Evolutionary conservation across 1,140 invertebrate species (phyloP), one percentile per base, ranked within the genome.

Genomic region (Lutraria rhynchaena): DNA sequence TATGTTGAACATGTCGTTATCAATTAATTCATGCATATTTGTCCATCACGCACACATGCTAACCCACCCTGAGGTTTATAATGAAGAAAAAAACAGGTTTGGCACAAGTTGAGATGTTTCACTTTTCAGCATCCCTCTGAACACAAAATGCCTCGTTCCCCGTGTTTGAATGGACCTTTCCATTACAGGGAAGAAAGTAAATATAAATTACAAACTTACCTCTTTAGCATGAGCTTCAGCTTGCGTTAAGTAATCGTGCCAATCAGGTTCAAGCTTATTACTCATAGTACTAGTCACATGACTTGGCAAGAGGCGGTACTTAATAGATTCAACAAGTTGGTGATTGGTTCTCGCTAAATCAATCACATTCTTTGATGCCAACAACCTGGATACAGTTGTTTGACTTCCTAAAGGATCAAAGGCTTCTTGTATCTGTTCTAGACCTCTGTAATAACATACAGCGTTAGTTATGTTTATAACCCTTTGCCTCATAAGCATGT

Each of bases 251-350:
- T 81, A 73, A 37, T 84, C 83, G 61, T 67, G 58, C 78, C 71
- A 81, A 51, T 63, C 81, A 44, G 71, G 1, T 35, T 77, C 67
- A 41, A 78, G 31, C 17, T 57, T 67, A 53, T 13, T 53, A 49
- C 55, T 73, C 19, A 69, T 58, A n/a, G 58, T 27, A 27, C 80
- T 53, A 9, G 84, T 69, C 11, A 85, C 81, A 27, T 89, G 84
- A 29, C 88, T 85, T 0, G 91, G 90, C 11, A 94, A 88, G 51
- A 94, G 89, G 70, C 93, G 92, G 84, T 93, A 91, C 85, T 92
- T 92, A 0, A 94, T 86, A 19, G 92, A 89, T 82, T 94, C 93
- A 0, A 92, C 87, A 1, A 94, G 85, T 78, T 93, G 92, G 76
- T 89, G 92, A 73, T 91, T 93, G 2, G 90, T 91, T 70, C 93